Conservation (phyloP, 2,797 vertebrate species). For the Hemitrygon akajei region DNA sequence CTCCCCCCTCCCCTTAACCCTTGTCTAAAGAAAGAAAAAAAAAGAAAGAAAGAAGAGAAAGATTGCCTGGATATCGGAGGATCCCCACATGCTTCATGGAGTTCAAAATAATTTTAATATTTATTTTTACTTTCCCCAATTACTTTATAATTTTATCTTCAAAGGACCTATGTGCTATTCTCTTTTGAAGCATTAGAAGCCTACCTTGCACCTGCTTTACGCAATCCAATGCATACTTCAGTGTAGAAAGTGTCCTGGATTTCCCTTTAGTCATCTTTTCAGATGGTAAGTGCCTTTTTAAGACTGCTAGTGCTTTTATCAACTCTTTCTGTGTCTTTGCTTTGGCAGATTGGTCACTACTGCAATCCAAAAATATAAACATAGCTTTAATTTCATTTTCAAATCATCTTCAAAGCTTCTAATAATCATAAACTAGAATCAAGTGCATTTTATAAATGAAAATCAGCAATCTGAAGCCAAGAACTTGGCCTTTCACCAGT, state of each 20-base stretch:
- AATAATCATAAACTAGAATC: background rate
- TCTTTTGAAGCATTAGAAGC: background rate
- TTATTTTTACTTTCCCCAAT: too few species aligned
- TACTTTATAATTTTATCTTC: too few species aligned
- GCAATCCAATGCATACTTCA: slow-evolving; percentile 85
- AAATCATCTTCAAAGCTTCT: too few species aligned
- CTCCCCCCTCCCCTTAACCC: too few species aligned
- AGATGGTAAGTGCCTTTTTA: slow-evolving; percentile 76
- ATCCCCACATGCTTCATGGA: too few species aligned
- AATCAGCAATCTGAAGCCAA: background rate
- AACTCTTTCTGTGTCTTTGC: slow-evolving; percentile 84
- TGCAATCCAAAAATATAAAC: slow-evolving; percentile 47
- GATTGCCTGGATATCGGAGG: too few species aligned
- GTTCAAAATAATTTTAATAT: too few species aligned
- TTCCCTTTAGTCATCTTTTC: slow-evolving; percentile 80
- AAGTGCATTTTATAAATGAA: too few species aligned
- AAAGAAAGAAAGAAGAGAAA: too few species aligned
- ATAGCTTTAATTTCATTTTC: background rate
- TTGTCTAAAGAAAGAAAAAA: too few species aligned
- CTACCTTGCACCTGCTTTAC: slow-evolving; percentile 93
- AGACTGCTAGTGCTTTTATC: slow-evolving; percentile 77
- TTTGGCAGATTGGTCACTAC: slow-evolving; percentile 82
- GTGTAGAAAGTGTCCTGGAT: slow-evolving; percentile 69
- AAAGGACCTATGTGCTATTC: too few species aligned
- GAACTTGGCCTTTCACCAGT: background rate